Evolutionary conservation across 37 sponge, comb jelly and placozoan species (phyloP).

Genomic region (Bolinopsis microptera): DNA sequence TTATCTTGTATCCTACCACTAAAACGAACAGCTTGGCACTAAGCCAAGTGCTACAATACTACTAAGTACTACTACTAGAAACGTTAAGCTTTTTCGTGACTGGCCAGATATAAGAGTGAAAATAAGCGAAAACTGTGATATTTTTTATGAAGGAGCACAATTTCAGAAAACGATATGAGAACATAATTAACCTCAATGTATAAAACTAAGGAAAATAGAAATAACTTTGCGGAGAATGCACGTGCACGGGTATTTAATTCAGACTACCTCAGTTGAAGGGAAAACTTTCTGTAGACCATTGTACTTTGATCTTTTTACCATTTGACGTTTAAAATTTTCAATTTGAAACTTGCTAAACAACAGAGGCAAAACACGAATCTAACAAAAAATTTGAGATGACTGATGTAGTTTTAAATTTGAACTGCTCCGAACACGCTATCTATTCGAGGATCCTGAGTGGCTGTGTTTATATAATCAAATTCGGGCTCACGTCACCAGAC

Average conservation of each 20-base stretch:
- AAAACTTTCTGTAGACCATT: background rate
- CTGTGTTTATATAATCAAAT: slow-evolving; percentile 43
- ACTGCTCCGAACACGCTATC: background rate
- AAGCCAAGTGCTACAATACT: too few species aligned
- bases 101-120: too few species aligned
- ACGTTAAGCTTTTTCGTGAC: too few species aligned
- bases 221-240: background rate
- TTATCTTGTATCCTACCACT: too few species aligned
- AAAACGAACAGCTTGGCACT: too few species aligned
- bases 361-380: background rate
- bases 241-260: background rate
- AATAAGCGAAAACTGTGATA: too few species aligned
- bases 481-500: slow-evolving; percentile 24
- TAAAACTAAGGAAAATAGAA: background rate
- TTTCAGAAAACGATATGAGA: background rate
- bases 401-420: slow-evolving; percentile 11
- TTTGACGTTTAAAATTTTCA: background rate
- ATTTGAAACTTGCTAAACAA: background rate
- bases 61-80: too few species aligned
- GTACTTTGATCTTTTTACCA: background rate
- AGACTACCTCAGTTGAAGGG: background rate
- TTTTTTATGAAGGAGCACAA: slow-evolving; percentile 42
- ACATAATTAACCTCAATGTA: too few species aligned
- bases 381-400: background rate
- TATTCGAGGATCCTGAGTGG: background rate